Base-by-base conservation (phyloP, 1,140 invertebrate species). In the Chionoecetes opilio region DNA sequence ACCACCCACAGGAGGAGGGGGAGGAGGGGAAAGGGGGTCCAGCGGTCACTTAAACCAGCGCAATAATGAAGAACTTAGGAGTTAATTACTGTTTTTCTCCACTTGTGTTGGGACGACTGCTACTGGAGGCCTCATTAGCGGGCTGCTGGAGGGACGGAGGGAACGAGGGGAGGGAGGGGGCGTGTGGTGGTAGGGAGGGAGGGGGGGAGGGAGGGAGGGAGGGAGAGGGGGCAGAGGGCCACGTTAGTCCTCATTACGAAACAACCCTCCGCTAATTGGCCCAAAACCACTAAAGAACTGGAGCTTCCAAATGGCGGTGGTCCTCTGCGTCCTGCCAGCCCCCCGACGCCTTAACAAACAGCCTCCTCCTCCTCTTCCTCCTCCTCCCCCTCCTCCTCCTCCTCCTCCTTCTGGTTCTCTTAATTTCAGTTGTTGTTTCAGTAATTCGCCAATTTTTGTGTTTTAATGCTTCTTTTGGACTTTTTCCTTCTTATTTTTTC, bases 1-100 rank as follows among this genome's bases (percentile, higher is more conserved):
- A 75, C 63, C 6, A 75, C 2, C 11, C 6, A 26, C 21, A 75
- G 63, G 63, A 75, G 53, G 53, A 75, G 53, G 53, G 26, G 53
- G 53, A 75, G 53, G 53, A 6, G 17, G 46, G 37, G 53, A 41
- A 14, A 5, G 2, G 32, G 46, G 46, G 9, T 21, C 31, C 82
- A 35, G 91, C 63, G 91, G 91, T 84, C 75, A 38, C 37, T 84
- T 38, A 38, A 92, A 92, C 75, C 75, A 84, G 84, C 91, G 38
- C 91, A 82, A 34, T 92, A 92, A 92, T 92, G 91, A 92, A 84
- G 75, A 85, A 92, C 75, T 92, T 92, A 92, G 38, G 90, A 92
- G 14, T 92, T 84, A 41, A 37, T 92, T 38, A 82, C 37, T 84
- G 37, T 29, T 92, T 90, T 84, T 85, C 34, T 85, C 75, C 75